A percentile compares a stretch with the other conserved stretches of the same genome.
These are phyloP conservation scores for Amia ocellicauda DNA, from an alignment of 2,113 vertebrate genomes.

Conservation along the genomic window DNA sequence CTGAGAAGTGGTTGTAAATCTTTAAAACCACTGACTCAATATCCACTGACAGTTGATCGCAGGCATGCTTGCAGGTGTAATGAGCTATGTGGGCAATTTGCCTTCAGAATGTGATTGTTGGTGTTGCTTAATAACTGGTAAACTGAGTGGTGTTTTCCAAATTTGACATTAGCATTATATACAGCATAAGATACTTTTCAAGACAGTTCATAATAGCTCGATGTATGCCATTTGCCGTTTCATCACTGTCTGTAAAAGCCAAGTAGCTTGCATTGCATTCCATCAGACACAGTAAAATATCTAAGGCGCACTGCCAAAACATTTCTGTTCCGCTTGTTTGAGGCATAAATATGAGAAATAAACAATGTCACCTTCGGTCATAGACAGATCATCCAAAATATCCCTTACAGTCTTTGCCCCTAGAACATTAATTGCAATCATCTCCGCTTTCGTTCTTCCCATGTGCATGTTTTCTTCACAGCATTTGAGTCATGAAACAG, in stretches of 20 bases:
- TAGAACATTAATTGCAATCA: constrained; percentile 20
- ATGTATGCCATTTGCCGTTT: constrained; percentile 20
- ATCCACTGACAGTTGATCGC: constrained; percentile 15
- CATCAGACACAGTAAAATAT: constrained; percentile 14
- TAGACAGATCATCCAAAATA: too few species aligned
- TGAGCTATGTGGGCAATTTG: constrained; percentile 5
- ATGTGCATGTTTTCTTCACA: constrained; percentile 12
- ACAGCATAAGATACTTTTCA: not conserved
- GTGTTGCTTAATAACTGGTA: not conserved
- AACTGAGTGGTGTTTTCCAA: constrained; percentile 9
- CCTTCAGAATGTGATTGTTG: constrained; percentile 2
- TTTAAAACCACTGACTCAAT: constrained; percentile 15
- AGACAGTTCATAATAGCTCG: constrained; percentile 17
- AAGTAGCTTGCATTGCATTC: constrained; percentile 2
- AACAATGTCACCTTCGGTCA: not conserved
- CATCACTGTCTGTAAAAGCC: constrained; percentile 19
- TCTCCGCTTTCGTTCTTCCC: constrained; percentile 18
- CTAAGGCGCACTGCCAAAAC: constrained; percentile 8
- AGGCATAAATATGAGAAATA: constrained; percentile 15
- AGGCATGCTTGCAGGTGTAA: constrained; percentile 4
- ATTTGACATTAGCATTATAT: constrained; percentile 7
- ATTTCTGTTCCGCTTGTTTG: not conserved
- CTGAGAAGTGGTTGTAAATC: constrained; percentile 22
- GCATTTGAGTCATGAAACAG: constrained; percentile 15
- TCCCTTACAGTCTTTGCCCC: not conserved